A percentile compares a stretch with the other conserved stretches of the same genome.
Evolutionary conservation across 2,113 vertebrate genomes (phyloP).

Genomic region (Megaleporinus macrocephalus): DNA sequence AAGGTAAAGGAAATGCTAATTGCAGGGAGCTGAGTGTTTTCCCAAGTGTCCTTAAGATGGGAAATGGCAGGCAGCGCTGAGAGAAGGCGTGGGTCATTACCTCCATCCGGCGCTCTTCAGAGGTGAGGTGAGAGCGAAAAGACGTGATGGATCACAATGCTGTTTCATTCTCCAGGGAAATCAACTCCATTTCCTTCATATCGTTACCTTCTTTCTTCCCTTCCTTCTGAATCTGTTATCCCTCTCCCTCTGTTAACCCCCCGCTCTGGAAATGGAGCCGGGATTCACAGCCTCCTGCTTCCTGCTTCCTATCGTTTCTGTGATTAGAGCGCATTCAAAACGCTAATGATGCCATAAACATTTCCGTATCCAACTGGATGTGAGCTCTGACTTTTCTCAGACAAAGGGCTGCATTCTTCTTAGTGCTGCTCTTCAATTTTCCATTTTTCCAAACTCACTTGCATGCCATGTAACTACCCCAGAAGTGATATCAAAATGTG

Average conservation of each 20-base stretch:
- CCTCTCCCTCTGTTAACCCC: not conserved
- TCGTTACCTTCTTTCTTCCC: not conserved
- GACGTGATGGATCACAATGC: not conserved
- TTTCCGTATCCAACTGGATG: not conserved
- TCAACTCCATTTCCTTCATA: not conserved
- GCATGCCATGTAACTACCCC: too few relatives aligned
- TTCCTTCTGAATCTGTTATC: not conserved
- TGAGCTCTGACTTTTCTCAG: not conserved
- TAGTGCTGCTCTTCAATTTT: too few relatives aligned
- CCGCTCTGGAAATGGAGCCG: not conserved
- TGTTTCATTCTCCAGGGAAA: not conserved
- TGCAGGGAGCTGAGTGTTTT: not conserved
- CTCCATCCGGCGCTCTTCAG: not conserved
- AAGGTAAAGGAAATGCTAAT: conserved; percentile 8
- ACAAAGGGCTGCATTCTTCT: too few relatives aligned
- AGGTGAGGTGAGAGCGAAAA: not conserved
- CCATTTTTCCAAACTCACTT: too few relatives aligned
- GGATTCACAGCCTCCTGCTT: not conserved
- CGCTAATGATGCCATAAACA: not conserved
- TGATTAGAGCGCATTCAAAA: not conserved
- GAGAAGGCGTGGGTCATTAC: not conserved
- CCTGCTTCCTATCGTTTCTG: not conserved
- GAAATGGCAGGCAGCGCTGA: not conserved
- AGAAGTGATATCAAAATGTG: too few relatives aligned
- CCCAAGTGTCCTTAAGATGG: not conserved